Evolutionary conservation across 2,888 invertebrate species (phyloP).

Genomic region (Emmelina monodactyla): DNA sequence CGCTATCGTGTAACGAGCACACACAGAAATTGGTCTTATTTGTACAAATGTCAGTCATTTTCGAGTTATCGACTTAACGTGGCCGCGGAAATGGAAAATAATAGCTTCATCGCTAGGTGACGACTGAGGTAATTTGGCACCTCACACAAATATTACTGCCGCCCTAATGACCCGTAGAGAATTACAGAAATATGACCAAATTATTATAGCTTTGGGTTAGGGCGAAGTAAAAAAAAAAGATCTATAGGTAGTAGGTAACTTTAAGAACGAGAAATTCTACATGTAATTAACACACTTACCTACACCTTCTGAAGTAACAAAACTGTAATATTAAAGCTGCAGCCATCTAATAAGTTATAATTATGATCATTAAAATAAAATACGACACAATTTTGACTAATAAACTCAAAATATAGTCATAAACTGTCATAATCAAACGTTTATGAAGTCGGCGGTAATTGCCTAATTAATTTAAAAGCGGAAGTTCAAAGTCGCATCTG

Average conservation of each 20-base stretch:
- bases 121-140: slow-evolving; percentile 47
- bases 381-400: background rate
- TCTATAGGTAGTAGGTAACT: too few relatives aligned
- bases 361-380: too few relatives aligned
- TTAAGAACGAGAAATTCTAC: too few relatives aligned
- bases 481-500: slow-evolving; percentile 29
- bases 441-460: slow-evolving; percentile 4
- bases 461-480: slow-evolving; percentile 3
- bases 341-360: too few relatives aligned
- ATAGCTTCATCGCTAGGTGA: slow-evolving; percentile 56
- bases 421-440: slow-evolving; percentile 6
- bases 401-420: slow-evolving; percentile 2
- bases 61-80: slow-evolving; percentile 63
- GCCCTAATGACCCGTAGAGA: background rate
- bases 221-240: too few relatives aligned
- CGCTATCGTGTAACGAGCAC: too few relatives aligned
- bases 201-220: too few relatives aligned
- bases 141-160: background rate
- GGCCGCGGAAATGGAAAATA: slow-evolving; percentile 59
- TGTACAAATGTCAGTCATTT: slow-evolving; percentile 55
- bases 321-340: too few relatives aligned
- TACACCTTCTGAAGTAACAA: too few relatives aligned
- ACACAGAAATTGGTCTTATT: too few relatives aligned
- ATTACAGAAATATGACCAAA: too few relatives aligned
- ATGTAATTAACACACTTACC: too few relatives aligned